Base-by-base conservation (phyloP, 2,797 vertebrate species). In the Threskiornis aethiopicus region DNA sequence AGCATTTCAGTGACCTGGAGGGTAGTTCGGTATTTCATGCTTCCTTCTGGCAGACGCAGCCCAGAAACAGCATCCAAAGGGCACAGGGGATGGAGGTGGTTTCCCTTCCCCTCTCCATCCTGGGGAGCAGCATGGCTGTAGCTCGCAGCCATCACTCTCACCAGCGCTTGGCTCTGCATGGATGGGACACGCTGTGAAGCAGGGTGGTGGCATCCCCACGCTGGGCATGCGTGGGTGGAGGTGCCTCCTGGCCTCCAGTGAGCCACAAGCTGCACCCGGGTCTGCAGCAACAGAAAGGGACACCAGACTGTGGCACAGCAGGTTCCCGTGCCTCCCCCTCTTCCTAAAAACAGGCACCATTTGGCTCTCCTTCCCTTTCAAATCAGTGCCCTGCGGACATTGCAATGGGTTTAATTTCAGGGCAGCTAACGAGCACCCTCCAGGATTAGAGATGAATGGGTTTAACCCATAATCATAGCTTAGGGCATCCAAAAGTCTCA, bases 11-110 rank as follows among this genome's bases (percentile, higher is more conserved):
- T 96, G 54, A 70, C 11, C 33, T 93, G 77, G 42, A 96, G 81
- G 82, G 80, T 90, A 96, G 94, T 92, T 97, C 85, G 95, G 81
- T 95, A 88, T 95, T 94, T 96, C 84, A 84, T 31, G 10, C 87
- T 96, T 97, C 89, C 70, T 77, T 80, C 52, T 89, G 61, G 39
- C 47, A 67, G 41, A 7, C 71, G 35, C 67, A 67, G 57, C 26
- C n/a, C 65, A 67, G 31, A 85, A 75, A 26, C 37, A 33, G 22
- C 52, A 71, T 52, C 41, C 31, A 55, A 70, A 70, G 47, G 47
- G 25, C 25, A 55, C 13, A 54, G n/a, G 20, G 6, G 3, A 1
- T 0, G 6, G 54, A 84, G 37, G 19, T 57, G 37, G 10, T 64
- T 91, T 95, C 44, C 18, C 17, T 73, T 92, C 72, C 41, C 1